These are phyloP conservation scores for Leptinotarsa haldemani DNA, from an alignment of 2,888 invertebrate species.

Conservation along the genomic window DNA sequence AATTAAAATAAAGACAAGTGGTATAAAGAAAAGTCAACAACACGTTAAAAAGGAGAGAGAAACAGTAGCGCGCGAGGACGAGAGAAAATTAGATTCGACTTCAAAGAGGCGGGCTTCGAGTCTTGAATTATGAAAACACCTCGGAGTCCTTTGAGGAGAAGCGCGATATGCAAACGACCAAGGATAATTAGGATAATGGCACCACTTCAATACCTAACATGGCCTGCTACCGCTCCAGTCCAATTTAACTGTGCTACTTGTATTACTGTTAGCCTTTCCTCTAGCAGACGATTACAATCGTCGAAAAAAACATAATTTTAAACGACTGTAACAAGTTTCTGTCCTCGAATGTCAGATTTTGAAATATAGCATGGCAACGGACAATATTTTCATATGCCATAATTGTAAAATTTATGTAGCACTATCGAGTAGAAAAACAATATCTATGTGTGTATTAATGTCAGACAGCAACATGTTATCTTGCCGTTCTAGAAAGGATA, in stretches of 20 bases:
- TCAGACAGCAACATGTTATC: too few relatives aligned
- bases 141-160: constrained; percentile 64
- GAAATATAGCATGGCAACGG: too few relatives aligned
- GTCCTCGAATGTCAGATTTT: background rate
- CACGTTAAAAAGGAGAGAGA: constrained; percentile 52
- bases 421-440: too few relatives aligned
- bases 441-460: too few relatives aligned
- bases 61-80: constrained; percentile 48
- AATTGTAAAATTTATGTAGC: too few relatives aligned
- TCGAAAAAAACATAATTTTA: background rate
- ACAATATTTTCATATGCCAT: too few relatives aligned
- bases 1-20: constrained; percentile 46
- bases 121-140: constrained; percentile 67
- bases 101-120: constrained; percentile 64
- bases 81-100: constrained; percentile 66
- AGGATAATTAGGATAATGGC: constrained; percentile 67
- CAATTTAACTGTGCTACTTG: constrained; percentile 42
- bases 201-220: constrained; percentile 64
- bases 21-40: constrained; percentile 57
- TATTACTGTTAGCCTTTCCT: constrained; percentile 30
- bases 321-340: background rate
- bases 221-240: constrained; percentile 41
- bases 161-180: constrained; percentile 67
- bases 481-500: too few relatives aligned
- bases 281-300: background rate